These are phyloP conservation scores for Myotis findleyi DNA, from an alignment of 2,797 vertebrate genomes.

Conservation along the genomic window DNA sequence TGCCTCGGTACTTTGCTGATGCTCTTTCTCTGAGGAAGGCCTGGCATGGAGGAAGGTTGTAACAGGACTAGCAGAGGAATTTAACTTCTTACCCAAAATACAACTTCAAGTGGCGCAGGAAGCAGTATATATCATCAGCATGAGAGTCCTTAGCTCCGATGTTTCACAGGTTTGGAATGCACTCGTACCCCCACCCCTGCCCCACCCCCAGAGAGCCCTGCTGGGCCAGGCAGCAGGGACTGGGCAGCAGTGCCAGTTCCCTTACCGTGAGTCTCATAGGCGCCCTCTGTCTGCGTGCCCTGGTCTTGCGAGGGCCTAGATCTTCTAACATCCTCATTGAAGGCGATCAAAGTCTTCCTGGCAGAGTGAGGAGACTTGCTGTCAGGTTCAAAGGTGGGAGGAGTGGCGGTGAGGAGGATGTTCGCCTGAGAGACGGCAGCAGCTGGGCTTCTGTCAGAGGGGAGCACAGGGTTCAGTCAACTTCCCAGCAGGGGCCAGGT, in stretches of 20 bases:
- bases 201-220: not conserved
- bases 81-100: not conserved
- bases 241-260: fast-evolving
- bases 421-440: fast-evolving
- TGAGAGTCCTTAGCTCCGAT: fast-evolving
- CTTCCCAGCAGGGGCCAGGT: not conserved
- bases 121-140: not conserved
- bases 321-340: fast-evolving
- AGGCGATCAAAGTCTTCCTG: fast-evolving
- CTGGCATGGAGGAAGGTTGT: not conserved
- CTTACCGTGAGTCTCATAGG: conserved; percentile 28
- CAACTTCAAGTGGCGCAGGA: not conserved
- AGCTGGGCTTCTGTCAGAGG: not conserved
- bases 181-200: no score
- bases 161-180: no score
- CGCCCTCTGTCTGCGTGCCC: conserved; percentile 73
- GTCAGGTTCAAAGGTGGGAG: not conserved
- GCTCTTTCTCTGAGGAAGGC: not conserved
- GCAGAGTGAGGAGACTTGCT: fast-evolving
- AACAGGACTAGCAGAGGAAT: not conserved
- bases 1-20: not conserved
- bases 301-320: not conserved
- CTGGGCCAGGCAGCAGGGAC: not conserved
- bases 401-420: fast-evolving
- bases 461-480: not conserved